These are phyloP conservation scores for Limonius californicus DNA, from an alignment of 1,140 invertebrate genomes.

Conservation along the genomic window DNA sequence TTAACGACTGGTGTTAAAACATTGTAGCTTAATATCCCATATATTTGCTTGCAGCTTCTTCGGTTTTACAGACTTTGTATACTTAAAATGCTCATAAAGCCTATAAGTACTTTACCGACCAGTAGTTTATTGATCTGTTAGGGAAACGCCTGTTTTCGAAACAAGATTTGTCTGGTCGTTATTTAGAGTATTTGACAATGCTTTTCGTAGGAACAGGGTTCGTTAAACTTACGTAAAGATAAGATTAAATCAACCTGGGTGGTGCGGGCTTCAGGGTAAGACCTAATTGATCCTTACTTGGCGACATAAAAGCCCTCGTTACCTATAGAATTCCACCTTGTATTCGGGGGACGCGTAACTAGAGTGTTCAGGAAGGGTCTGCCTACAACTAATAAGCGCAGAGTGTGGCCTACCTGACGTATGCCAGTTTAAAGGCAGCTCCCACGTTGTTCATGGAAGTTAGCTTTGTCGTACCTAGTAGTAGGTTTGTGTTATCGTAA, in stretches of 20 bases:
- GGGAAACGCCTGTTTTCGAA: too few species aligned
- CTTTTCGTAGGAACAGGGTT: too few species aligned
- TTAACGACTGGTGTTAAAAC: too few species aligned
- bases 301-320: constrained; percentile 5
- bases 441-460: not conserved
- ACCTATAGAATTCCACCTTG: constrained; percentile 2
- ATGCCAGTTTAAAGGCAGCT: not conserved
- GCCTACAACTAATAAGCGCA: not conserved
- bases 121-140: too few species aligned
- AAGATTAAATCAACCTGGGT: not conserved
- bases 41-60: too few species aligned
- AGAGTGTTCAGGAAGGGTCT: not conserved
- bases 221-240: too few species aligned
- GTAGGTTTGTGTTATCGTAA: not conserved
- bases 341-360: not conserved
- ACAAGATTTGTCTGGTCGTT: too few species aligned
- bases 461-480: not conserved
- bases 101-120: too few species aligned
- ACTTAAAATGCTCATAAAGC: too few species aligned
- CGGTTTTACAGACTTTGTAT: too few species aligned
- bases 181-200: too few species aligned
- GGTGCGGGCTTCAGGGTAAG: not conserved
- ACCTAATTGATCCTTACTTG: constrained; percentile 6
- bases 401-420: constrained; percentile 2
- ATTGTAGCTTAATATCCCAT: too few species aligned